A percentile compares a stretch with the other conserved stretches of the same genome.
These are phyloP conservation scores for Palloptera scutellata DNA, from an alignment of 2,888 invertebrate species.

Conservation along the genomic window DNA sequence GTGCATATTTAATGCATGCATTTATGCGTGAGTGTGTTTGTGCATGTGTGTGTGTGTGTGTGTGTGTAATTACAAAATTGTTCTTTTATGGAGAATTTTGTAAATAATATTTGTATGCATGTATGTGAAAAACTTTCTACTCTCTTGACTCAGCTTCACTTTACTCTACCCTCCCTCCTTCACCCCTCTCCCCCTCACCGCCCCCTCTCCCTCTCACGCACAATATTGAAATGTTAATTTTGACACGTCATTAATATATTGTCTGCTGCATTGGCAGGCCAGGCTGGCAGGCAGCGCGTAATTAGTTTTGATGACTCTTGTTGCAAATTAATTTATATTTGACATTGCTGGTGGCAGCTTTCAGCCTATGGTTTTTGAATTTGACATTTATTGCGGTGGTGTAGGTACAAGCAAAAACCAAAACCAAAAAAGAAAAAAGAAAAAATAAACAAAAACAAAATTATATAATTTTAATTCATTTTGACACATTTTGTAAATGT, in stretches of 20 bases:
- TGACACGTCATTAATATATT: slow-evolving; percentile 63
- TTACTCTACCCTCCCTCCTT: too few relatives aligned
- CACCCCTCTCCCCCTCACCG: too few relatives aligned
- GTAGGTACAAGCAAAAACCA: too few relatives aligned
- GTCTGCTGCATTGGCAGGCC: slow-evolving; percentile 21
- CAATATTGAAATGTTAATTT: slow-evolving; percentile 61
- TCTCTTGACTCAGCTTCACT: too few relatives aligned
- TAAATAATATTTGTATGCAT: not conserved
- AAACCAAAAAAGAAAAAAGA: too few relatives aligned
- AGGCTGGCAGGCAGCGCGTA: slow-evolving; percentile 47
- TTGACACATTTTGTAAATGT: too few relatives aligned
- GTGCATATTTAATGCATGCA: not conserved
- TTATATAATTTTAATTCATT: too few relatives aligned
- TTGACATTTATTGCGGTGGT: too few relatives aligned
- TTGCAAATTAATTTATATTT: slow-evolving; percentile 60
- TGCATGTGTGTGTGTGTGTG: not conserved
- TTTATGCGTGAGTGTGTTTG: not conserved
- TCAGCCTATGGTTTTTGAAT: too few relatives aligned
- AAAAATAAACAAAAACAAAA: too few relatives aligned
- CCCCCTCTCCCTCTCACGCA: too few relatives aligned
- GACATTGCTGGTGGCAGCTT: too few relatives aligned
- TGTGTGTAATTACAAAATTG: not conserved
- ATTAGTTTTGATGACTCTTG: slow-evolving; percentile 62
- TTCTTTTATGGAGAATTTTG: slow-evolving; percentile 13
- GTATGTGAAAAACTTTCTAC: not conserved